These are phyloP conservation scores for Pterobdella sp. DNA, from an alignment of 2,888 invertebrate genomes.

Conservation along the genomic window DNA sequence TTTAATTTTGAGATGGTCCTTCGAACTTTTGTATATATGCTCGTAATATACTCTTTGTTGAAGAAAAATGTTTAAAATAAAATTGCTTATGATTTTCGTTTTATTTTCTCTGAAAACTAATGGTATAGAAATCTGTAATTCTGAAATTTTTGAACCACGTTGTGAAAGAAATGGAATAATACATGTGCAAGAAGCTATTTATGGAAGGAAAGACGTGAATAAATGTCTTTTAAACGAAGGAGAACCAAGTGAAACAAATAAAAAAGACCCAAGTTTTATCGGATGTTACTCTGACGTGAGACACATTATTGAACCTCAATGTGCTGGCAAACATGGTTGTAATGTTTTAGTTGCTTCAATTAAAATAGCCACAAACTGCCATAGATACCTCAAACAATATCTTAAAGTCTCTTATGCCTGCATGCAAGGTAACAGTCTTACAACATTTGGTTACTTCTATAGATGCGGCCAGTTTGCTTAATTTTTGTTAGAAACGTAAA, in stretches of 20 bases:
- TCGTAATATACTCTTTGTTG: too few relatives aligned
- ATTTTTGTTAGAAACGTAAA: too few relatives aligned
- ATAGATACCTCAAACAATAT: slow-evolving; percentile 1
- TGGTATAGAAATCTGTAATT: slow-evolving; percentile 13
- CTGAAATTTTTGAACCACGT: slow-evolving; percentile 22
- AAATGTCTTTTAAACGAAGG: slow-evolving; percentile 19
- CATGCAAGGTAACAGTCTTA: slow-evolving; percentile 5
- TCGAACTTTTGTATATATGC: too few relatives aligned
- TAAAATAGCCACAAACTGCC: neutral
- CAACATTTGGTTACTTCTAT: too few relatives aligned
- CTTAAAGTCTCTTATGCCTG: slow-evolving; percentile 9
- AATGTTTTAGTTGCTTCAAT: slow-evolving; percentile 9
- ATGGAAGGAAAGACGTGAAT: slow-evolving; percentile 14
- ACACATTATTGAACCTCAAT: slow-evolving; percentile 14
- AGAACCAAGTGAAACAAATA: neutral
- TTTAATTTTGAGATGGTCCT: neutral
- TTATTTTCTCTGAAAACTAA: neutral
- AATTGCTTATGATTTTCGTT: too few relatives aligned
- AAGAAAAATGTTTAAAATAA: too few relatives aligned
- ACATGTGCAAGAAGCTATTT: neutral
- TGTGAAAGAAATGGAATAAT: slow-evolving; percentile 17
- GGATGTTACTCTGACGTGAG: slow-evolving; percentile 22
- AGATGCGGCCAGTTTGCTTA: too few relatives aligned
- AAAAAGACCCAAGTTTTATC: slow-evolving; percentile 14
- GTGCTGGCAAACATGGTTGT: slow-evolving; percentile 10